Conservation (phyloP, 92 coral and sea anemone species). For the Zoanthus solanderi region DNA sequence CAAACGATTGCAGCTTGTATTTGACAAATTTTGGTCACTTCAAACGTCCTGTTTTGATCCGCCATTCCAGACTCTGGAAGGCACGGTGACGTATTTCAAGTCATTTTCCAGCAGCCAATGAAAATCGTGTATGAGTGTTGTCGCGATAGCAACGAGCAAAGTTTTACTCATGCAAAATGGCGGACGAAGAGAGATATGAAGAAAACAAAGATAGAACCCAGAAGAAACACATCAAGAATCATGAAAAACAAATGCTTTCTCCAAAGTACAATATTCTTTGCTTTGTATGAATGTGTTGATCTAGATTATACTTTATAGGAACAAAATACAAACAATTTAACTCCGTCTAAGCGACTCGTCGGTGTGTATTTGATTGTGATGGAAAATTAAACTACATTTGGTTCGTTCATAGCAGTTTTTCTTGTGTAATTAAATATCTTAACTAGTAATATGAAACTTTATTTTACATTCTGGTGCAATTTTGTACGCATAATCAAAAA, state of each 20-base stretch:
- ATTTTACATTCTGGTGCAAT: constrained; percentile 4
- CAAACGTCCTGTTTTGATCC: neutral
- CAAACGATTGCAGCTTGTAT: too few species aligned
- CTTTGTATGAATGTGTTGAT: too few species aligned
- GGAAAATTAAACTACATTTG: neutral
- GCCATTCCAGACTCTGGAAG: constrained; percentile 8
- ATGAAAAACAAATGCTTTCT: neutral
- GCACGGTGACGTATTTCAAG: neutral
- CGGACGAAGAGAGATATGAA: constrained; percentile 1
- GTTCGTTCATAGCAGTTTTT: neutral
- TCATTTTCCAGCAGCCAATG: constrained; percentile 1
- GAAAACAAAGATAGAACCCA: neutral
- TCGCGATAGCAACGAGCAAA: neutral
- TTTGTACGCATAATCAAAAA: neutral
- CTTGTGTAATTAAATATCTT: neutral
- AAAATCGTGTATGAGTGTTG: neutral
- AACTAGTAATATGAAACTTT: constrained; percentile 11
- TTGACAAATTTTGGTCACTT: neutral
- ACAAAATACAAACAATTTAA: too few species aligned
- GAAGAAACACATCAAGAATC: neutral
- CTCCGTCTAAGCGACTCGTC: too few species aligned
- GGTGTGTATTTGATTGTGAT: neutral
- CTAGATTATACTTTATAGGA: too few species aligned
- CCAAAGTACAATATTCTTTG: too few species aligned
- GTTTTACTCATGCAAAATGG: neutral